A percentile compares a stretch with the other conserved stretches of the same genome.
Conservation (phyloP, 2,888 invertebrate genomes). For the Tupiocoris notatus region DNA sequence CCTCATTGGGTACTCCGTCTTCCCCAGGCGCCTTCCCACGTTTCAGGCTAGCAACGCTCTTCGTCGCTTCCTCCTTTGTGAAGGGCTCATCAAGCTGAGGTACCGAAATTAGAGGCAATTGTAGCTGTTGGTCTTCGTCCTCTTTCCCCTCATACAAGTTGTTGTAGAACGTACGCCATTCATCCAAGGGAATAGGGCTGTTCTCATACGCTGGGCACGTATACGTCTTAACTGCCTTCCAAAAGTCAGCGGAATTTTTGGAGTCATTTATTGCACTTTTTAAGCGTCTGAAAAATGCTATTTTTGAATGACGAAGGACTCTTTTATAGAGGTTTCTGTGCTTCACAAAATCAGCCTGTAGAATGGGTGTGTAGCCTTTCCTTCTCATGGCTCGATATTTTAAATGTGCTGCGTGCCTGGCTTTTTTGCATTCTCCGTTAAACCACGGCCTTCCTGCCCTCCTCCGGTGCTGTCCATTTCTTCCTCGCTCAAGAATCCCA, state of each 20-base stretch:
- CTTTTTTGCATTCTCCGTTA: too few species aligned
- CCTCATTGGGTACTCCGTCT: not conserved
- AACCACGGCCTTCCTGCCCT: too few species aligned
- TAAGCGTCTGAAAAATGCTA: not conserved
- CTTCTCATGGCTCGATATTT: too few species aligned
- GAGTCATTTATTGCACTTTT: not conserved
- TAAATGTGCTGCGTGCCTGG: not conserved
- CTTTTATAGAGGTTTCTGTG: not conserved
- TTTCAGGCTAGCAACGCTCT: not conserved
- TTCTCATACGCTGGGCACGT: not conserved
- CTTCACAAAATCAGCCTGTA: not conserved
- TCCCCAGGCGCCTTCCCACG: not conserved
- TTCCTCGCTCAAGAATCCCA: too few species aligned
- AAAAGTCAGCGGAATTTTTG: not conserved
- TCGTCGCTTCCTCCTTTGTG: not conserved
- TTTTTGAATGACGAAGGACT: not conserved
- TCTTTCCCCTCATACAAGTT: not conserved
- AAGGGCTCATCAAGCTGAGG: not conserved
- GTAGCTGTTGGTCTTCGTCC: too few species aligned
- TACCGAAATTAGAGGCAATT: too few species aligned
- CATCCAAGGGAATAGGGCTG: not conserved
- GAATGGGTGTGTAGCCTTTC: not conserved
- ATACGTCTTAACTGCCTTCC: not conserved
- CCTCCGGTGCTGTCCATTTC: too few species aligned
- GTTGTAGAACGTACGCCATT: slow-evolving; percentile 11